These are phyloP conservation scores for Pegoplata infirma DNA, from an alignment of 2,888 invertebrate species.

Conservation along the genomic window DNA sequence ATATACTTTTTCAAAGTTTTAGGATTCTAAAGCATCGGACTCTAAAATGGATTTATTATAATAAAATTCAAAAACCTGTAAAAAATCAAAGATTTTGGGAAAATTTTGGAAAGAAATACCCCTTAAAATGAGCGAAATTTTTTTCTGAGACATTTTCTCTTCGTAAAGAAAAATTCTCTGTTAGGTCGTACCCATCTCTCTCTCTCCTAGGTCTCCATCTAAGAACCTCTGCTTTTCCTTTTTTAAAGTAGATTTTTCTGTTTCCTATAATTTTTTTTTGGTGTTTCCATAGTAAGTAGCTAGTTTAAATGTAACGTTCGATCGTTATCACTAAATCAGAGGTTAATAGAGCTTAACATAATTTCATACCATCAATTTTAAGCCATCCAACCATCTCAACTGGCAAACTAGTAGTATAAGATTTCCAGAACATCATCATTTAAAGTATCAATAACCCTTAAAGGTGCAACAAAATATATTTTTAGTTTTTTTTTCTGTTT, in stretches of 20 bases:
- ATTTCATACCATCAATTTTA: constrained; percentile 38
- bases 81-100: too few relatives aligned
- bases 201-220: too few relatives aligned
- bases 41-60: too few relatives aligned
- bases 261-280: background rate
- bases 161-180: too few relatives aligned
- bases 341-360: constrained; percentile 75
- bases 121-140: too few relatives aligned
- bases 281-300: constrained; percentile 50
- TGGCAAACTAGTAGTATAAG: background rate
- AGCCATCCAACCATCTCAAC: background rate
- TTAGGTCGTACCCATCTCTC: too few relatives aligned
- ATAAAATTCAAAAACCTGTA: too few relatives aligned
- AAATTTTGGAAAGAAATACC: too few relatives aligned
- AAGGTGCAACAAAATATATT: constrained; percentile 63
- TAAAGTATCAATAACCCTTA: constrained; percentile 37
- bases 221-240: background rate
- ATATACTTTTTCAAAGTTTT: too few relatives aligned
- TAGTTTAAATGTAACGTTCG: constrained; percentile 67
- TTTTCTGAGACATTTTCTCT: too few relatives aligned
- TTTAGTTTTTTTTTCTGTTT: too few relatives aligned
- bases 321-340: constrained; percentile 78
- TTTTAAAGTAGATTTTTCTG: background rate
- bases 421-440: constrained; percentile 34
- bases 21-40: too few relatives aligned